phyloP scores from a whole-genome alignment of 2,797 vertebrate genomes.

The Esox lucius region DNA sequence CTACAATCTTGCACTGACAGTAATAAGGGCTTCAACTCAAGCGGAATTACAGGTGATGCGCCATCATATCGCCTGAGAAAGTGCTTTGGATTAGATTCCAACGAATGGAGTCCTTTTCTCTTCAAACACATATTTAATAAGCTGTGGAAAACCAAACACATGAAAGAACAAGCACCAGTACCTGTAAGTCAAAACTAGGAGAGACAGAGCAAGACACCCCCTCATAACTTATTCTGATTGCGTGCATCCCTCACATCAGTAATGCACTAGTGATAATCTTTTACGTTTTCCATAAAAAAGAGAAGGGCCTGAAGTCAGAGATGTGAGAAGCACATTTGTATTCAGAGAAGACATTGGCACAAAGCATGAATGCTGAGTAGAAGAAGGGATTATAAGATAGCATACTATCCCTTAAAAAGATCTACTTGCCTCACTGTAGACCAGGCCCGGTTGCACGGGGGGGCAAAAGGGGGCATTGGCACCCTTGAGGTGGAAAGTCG shows the following conservation, averaged over 20 bases:
- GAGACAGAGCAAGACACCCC: not conserved
- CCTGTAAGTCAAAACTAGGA: constrained; percentile 1
- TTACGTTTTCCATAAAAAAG: constrained; percentile 48
- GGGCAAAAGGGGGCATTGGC: no score
- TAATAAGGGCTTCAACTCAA: constrained; percentile 53
- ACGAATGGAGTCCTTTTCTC: constrained; percentile 55
- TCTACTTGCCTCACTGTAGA: constrained; percentile 41
- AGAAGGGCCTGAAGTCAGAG: constrained; percentile 51
- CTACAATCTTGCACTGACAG: constrained; percentile 41
- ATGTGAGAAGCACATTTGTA: constrained; percentile 70
- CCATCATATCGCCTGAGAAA: constrained; percentile 47
- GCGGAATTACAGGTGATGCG: constrained; percentile 54
- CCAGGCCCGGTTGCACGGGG: no score
- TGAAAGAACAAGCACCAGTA: constrained; percentile 8
- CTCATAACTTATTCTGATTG: constrained; percentile 71
- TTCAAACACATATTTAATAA: constrained; percentile 58
- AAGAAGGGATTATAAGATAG: constrained; percentile 54
- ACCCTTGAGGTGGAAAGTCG: no score
- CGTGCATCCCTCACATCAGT: constrained; percentile 73
- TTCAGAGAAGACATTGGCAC: constrained; percentile 57
- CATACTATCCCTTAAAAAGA: constrained; percentile 45
- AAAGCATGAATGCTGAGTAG: constrained; percentile 59
- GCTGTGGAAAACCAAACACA: not conserved
- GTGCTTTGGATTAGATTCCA: constrained; percentile 61
- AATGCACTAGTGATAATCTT: constrained; percentile 73